These are phyloP conservation scores for Hypanus sabinus DNA, from an alignment of 2,113 vertebrate species.

Conservation along the genomic window DNA sequence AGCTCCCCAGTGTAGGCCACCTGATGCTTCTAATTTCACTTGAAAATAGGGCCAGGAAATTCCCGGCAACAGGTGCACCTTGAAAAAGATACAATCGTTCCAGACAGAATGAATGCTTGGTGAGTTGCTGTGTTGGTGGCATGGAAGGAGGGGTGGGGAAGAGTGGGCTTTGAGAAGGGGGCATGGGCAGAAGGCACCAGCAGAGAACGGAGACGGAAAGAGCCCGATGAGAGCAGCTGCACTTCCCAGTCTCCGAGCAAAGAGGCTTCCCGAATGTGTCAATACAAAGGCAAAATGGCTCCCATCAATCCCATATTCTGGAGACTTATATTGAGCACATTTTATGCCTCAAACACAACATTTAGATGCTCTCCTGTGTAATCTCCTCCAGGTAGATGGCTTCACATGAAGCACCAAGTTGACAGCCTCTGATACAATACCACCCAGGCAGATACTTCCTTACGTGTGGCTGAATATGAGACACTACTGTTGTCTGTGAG, in stretches of 20 bases:
- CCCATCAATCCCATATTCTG: not conserved
- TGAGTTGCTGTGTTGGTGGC: too few relatives aligned
- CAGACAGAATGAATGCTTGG: not conserved
- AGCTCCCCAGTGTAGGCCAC: not conserved
- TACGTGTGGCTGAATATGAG: too few relatives aligned
- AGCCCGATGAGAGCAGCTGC: not conserved
- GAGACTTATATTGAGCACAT: not conserved
- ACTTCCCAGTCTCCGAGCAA: not conserved
- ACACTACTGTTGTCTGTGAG: too few relatives aligned
- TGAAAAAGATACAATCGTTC: not conserved
- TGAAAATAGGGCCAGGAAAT: not conserved
- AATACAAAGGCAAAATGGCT: not conserved
- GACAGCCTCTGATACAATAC: too few relatives aligned
- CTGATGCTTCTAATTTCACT: not conserved
- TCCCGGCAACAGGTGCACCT: not conserved
- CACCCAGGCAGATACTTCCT: too few relatives aligned
- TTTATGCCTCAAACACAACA: not conserved
- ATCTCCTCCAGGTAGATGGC: not conserved
- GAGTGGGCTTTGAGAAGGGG: not conserved
- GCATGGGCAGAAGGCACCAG: not conserved
- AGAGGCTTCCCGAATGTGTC: not conserved
- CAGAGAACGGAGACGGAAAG: too few relatives aligned
- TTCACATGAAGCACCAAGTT: too few relatives aligned
- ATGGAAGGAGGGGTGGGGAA: too few relatives aligned
- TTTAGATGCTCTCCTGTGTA: not conserved